phyloP scores from a whole-genome alignment of 2,113 vertebrate species.

The Hassar affinis region DNA sequence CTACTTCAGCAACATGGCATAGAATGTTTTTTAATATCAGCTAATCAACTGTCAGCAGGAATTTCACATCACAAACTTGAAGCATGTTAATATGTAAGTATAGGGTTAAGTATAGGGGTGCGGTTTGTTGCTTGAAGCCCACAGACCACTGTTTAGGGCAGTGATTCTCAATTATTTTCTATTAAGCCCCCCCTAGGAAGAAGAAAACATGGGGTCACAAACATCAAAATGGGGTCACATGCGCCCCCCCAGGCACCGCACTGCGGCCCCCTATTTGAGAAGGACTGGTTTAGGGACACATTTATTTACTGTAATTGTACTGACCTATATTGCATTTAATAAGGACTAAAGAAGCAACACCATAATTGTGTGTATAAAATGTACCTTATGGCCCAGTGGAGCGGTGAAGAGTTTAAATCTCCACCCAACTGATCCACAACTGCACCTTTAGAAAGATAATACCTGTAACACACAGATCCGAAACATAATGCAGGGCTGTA shows the following conservation, averaged over 20 bases:
- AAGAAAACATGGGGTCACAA: too few species aligned
- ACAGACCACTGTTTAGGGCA: too few species aligned
- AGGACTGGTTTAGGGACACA: too few species aligned
- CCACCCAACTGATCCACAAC: constrained; percentile 92
- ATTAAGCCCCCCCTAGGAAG: too few species aligned
- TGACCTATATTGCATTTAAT: background rate
- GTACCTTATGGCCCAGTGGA: constrained; percentile 97
- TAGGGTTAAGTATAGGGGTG: background rate
- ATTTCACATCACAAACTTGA: background rate
- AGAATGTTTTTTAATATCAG: too few species aligned
- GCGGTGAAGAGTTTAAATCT: constrained; percentile 92
- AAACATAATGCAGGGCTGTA: background rate
- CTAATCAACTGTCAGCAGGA: background rate
- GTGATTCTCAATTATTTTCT: too few species aligned
- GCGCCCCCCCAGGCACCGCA: too few species aligned
- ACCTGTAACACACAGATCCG: constrained; percentile 68
- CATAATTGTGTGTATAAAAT: background rate
- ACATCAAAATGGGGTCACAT: too few species aligned
- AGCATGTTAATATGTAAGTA: background rate
- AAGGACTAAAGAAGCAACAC: background rate
- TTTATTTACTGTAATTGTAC: background rate
- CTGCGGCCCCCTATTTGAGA: too few species aligned
- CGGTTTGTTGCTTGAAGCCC: background rate
- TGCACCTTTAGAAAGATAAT: constrained; percentile 92
- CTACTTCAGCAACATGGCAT: too few species aligned